Evolutionary conservation across 2,797 vertebrate genomes (phyloP).

Genomic region (Taeniopygia guttata): DNA sequence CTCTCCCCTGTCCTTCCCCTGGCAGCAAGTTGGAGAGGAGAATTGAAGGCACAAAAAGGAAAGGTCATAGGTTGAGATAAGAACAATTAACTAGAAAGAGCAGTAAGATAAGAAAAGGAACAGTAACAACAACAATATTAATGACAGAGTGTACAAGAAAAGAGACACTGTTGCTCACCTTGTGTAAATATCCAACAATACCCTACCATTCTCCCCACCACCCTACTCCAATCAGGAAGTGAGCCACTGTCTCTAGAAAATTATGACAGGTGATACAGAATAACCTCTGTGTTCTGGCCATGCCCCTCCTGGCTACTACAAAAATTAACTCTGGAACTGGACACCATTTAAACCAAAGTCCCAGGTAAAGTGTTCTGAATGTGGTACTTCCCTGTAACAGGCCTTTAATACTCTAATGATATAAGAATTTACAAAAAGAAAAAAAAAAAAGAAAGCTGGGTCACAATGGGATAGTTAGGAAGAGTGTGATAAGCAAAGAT

Average conservation of each 20-base stretch:
- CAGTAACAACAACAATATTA: not conserved
- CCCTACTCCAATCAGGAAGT: not conserved
- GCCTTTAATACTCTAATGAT: not conserved
- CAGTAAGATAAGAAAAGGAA: not conserved
- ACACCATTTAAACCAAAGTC: not conserved
- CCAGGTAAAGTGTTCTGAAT: not conserved
- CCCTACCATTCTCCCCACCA: fast-evolving
- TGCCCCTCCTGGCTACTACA: not conserved
- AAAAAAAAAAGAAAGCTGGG: not conserved
- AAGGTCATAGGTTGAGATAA: fast-evolving
- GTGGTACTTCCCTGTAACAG: fast-evolving
- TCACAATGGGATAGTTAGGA: not conserved
- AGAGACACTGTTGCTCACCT: not conserved
- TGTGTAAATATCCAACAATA: not conserved
- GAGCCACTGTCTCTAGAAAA: not conserved
- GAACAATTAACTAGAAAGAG: not conserved
- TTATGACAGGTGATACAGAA: not conserved
- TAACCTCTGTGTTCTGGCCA: not conserved
- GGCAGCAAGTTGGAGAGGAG: not conserved
- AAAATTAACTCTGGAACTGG: not conserved
- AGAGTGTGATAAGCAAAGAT: not conserved
- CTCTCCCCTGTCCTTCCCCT: not conserved
- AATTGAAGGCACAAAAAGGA: not conserved
- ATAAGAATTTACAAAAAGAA: not conserved
- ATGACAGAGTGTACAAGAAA: not conserved